Conservation (phyloP, 2,888 invertebrate genomes). For the Eugnorisma glareosa region DNA sequence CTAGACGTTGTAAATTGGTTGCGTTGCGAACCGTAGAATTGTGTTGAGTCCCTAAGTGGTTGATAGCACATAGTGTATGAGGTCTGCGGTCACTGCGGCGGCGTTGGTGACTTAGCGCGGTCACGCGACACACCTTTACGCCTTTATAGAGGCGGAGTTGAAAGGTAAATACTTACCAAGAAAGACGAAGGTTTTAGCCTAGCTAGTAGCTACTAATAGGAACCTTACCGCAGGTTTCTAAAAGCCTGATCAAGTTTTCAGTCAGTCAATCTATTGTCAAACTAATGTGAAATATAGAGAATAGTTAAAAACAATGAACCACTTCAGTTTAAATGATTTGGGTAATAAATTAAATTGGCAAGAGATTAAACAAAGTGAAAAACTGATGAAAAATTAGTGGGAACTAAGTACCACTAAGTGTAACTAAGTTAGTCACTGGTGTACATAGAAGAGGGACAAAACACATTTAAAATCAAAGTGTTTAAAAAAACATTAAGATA, state of each 20-base stretch:
- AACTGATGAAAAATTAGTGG: no score
- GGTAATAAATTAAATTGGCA: not conserved
- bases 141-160: constrained; percentile 6
- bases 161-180: constrained; percentile 13
- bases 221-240: not conserved
- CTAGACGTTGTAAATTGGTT: constrained; percentile 19
- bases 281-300: not conserved
- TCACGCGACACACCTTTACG: constrained; percentile 28
- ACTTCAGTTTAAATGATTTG: not conserved
- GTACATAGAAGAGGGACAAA: not conserved
- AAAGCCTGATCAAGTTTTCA: not conserved
- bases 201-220: no score
- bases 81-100: constrained; percentile 24
- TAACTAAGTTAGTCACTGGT: not conserved
- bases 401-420: not conserved
- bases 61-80: constrained; percentile 22
- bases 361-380: not conserved
- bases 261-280: not conserved
- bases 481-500: constrained; percentile 24
- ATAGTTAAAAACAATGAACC: not conserved
- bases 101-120: constrained; percentile 14
- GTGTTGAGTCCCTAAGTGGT: constrained; percentile 13
- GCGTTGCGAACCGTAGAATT: constrained; percentile 1
- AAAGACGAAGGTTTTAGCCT: not conserved
- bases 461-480: constrained; percentile 4